Base-by-base conservation (phyloP, 2,888 invertebrate species). In the Stictocephala bisonia region DNA sequence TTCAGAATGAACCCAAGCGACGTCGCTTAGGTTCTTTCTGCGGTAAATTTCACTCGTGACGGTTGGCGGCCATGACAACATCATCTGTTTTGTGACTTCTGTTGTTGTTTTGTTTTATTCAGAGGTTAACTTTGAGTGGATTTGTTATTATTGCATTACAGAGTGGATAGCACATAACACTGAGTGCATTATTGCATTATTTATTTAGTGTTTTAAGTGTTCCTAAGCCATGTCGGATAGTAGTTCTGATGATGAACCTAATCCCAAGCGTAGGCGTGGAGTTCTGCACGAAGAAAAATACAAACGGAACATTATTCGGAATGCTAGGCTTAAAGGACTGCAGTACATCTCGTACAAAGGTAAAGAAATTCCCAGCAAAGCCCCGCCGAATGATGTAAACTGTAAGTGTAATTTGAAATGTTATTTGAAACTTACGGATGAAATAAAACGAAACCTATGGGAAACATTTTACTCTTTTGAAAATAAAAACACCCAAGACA, bases 271-370 rank as follows among this genome's bases (percentile, higher is more conserved):
- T 26, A 70, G 26, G 48, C 70, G 53, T 64, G 66, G 71, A 64
- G 64, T 70, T 74, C 24, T 53, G 15, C 48, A 74, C 27, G 64
- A 64, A 64, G 74, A 71, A 71, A 74, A 70, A 31, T 67, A 72
- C 40, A 66, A 72, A 67, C 51, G 51, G n/a, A 68, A 51, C 48
- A 20, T 68, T 51, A 51, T 51, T n/a, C 50, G 67, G 31, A 53
- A 66, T 29, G 58, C 56, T 50, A 48, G 48, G 48, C 4, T 58
- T 7, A 71, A 71, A 58, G 58, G 71, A 26, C 56, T 41, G 7
- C 11, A 26, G 35, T 70, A 70, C 41, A 31, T 70, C 20, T 70
- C 70, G 35, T 31, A 70, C 70, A 70, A 70, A 51, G 70, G 70
- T 35, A 53, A 70, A 35, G 40, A 51, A 18, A 29, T 69, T 20